Base-by-base conservation (phyloP, 2,888 invertebrate genomes). In the Yponomeuta evonymella region DNA sequence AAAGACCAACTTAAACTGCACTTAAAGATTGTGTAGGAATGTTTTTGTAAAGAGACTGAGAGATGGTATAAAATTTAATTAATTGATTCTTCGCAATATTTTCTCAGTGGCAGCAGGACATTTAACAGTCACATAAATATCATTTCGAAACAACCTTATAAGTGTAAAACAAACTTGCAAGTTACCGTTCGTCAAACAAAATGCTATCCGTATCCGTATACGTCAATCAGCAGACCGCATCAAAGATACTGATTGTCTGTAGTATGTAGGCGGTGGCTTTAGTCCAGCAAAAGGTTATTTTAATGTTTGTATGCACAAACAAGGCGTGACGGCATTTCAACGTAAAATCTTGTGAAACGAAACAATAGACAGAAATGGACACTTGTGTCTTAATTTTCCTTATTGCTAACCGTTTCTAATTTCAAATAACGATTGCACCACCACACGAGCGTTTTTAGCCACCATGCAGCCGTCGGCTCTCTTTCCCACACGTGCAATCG, bases 361-460 rank as follows among this genome's bases (percentile, higher is more conserved):
- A 58, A 58, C 51, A 58, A 58, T 58, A 58, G 51, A 58, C 15
- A 58, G 51, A 58, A 58, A 58, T 15, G 5, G 51, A 58, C 15
- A 15, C 15, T 15, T 5, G 51, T 58, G 51, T 58, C 51, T 58
- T 58, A 15, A 15, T 58, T 65, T 65, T 65, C 11, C 65, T n/a
- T 67, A 67, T 67, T 15, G 67, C 67, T n/a, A 36, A 33, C 43
- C 33, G 67, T 67, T 67, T 67, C 67, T 33, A 67, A 67, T 67
- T 67, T 67, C 15, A 67, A 58, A 29, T 33, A 12, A 65, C 29
- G 6, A 65, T 65, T 65, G 30, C 65, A 65, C 33, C 65, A 65
- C 12, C 15, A 36, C 33, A 67, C 12, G n/a, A 12, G 15, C n/a
- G 12, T 67, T 68, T n/a, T 48, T 68, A 68, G 23, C 51, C 15